Evolutionary conservation across 2,888 invertebrate species (phyloP).

Genomic region (Calephelis perditalis): DNA sequence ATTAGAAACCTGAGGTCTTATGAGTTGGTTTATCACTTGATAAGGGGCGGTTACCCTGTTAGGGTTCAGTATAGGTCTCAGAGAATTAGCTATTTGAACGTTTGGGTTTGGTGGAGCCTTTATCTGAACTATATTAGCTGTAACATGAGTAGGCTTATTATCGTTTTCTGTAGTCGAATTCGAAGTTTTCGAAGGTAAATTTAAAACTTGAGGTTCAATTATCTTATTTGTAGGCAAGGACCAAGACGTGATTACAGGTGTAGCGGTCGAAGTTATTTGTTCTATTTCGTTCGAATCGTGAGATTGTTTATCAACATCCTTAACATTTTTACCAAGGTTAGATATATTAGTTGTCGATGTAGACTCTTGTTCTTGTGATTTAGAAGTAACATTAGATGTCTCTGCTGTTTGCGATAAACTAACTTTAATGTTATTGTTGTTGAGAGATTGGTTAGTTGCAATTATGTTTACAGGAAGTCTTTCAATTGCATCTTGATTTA

Average conservation of each 20-base stretch:
- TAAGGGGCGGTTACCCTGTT: slow-evolving; percentile 57
- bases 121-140: slow-evolving; percentile 66
- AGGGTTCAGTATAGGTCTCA: slow-evolving; percentile 53
- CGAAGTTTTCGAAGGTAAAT: slow-evolving; percentile 45
- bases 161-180: slow-evolving; percentile 47
- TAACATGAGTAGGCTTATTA: slow-evolving; percentile 55
- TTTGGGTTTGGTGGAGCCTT: slow-evolving; percentile 51
- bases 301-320: slow-evolving; percentile 52
- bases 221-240: slow-evolving; percentile 68
- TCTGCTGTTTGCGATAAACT: slow-evolving; percentile 58
- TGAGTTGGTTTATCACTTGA: slow-evolving; percentile 66
- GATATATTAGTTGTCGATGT: slow-evolving; percentile 45
- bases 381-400: slow-evolving; percentile 56
- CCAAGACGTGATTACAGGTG: slow-evolving; percentile 79
- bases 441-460: slow-evolving; percentile 48
- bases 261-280: slow-evolving; percentile 59
- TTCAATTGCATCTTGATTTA: slow-evolving; percentile 60
- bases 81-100: slow-evolving; percentile 43
- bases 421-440: slow-evolving; percentile 39
- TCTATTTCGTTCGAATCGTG: slow-evolving; percentile 50
- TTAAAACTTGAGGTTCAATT: slow-evolving; percentile 57
- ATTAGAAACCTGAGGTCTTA: slow-evolving; percentile 58
- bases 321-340: slow-evolving; percentile 46
- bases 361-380: slow-evolving; percentile 52
- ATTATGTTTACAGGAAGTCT: slow-evolving; percentile 59